Conservation (phyloP, 2,888 invertebrate genomes). For the Rhamphomyia laevipes region DNA sequence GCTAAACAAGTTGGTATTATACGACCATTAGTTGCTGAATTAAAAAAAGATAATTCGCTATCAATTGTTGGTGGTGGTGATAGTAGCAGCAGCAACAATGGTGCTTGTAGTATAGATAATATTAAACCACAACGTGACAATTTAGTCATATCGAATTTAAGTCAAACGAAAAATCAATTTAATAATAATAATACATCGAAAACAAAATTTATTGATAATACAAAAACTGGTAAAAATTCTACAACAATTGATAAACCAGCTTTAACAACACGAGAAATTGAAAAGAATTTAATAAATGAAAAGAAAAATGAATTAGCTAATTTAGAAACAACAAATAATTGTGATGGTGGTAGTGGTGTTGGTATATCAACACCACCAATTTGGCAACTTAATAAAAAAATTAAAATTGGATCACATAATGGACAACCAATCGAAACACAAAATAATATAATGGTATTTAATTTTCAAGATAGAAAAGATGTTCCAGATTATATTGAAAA, state of each 20-base stretch:
- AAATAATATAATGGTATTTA: conserved; percentile 71
- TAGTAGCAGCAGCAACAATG: neutral
- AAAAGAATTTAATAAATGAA: conserved; percentile 56
- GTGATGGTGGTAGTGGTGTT: conserved; percentile 3
- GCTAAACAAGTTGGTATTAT: conserved; percentile 44
- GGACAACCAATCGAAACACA: conserved; percentile 31
- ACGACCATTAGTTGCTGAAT: conserved; percentile 34
- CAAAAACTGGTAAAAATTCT: conserved; percentile 4
- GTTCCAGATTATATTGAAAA: conserved; percentile 88
- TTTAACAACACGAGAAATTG: conserved; percentile 50
- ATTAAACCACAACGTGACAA: conserved; percentile 1
- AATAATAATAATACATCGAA: conserved; percentile 9
- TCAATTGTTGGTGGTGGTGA: neutral
- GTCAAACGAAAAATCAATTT: conserved; percentile 19
- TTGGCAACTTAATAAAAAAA: conserved; percentile 18
- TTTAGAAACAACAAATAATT: conserved; percentile 10
- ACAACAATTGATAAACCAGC: conserved; percentile 14
- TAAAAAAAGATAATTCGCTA: conserved; percentile 9
- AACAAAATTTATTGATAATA: conserved; percentile 1
- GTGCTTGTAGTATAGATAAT: conserved; percentile 7
- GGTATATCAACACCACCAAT: conserved; percentile 6
- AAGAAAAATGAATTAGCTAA: conserved; percentile 44
- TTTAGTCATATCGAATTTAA: conserved; percentile 14
- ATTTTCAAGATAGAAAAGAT: conserved; percentile 73
- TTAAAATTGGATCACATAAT: conserved; percentile 20